These are phyloP conservation scores for Oxygymnocypris stewartii DNA, from an alignment of 2,113 vertebrate genomes.

Conservation along the genomic window DNA sequence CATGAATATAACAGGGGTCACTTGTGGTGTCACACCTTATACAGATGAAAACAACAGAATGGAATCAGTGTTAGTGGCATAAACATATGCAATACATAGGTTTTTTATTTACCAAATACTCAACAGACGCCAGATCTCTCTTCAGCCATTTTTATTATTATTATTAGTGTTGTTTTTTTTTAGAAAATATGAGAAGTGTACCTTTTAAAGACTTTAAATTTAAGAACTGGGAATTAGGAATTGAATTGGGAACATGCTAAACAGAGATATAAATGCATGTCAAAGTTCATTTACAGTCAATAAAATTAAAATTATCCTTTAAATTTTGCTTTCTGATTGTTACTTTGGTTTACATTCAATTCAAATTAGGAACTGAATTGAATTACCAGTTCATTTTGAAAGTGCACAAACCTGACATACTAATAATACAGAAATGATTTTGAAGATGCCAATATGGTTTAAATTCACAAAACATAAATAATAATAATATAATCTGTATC, in stretches of 20 bases:
- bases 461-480: no score
- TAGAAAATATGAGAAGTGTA: not conserved
- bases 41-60: constrained; percentile 6
- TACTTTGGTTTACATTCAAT: not conserved
- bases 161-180: not conserved
- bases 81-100: not conserved
- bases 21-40: constrained; percentile 22
- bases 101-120: not conserved
- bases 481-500: not conserved
- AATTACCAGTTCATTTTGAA: not conserved
- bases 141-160: not conserved
- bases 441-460: not conserved
- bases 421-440: not conserved
- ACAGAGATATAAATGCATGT: not conserved
- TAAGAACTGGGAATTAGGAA: no score
- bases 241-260: not conserved
- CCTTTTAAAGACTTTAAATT: no score
- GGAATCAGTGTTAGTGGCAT: not conserved
- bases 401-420: not conserved
- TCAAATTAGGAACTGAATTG: not conserved
- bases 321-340: not conserved
- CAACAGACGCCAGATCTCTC: not conserved
- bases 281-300: not conserved
- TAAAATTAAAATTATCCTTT: not conserved
- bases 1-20: constrained; percentile 15